Conservation (phyloP, 2,113 vertebrate genomes). For the Bagarius yarrelli region DNA sequence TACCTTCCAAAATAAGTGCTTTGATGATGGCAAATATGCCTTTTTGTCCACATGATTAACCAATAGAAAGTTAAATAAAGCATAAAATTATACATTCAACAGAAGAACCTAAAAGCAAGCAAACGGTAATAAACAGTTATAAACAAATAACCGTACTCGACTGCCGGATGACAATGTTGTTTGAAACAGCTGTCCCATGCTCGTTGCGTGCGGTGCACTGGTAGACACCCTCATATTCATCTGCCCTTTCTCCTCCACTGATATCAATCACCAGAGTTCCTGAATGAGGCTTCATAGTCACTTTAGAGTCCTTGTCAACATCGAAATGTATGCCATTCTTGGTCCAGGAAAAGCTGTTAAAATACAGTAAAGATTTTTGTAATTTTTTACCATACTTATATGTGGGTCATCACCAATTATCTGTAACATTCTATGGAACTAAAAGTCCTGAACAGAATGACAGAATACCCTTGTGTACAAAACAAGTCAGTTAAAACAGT, state of each 20-base stretch:
- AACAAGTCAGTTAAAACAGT: too few species aligned
- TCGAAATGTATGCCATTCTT: slow-evolving; percentile 93
- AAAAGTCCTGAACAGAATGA: too few species aligned
- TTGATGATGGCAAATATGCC: slow-evolving; percentile 63
- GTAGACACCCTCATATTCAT: slow-evolving; percentile 88
- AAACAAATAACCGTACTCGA: slow-evolving; percentile 79
- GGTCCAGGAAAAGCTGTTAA: slow-evolving; percentile 90
- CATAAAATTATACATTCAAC: slow-evolving; percentile 13
- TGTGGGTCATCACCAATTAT: neutral
- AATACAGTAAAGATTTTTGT: neutral
- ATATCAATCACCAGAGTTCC: slow-evolving; percentile 91
- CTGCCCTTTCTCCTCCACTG: slow-evolving; percentile 80
- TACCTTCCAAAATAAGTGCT: slow-evolving; percentile 64
- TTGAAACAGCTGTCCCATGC: slow-evolving; percentile 89
- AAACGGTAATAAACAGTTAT: too few species aligned
- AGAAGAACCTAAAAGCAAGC: neutral
- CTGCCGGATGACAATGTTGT: slow-evolving; percentile 86
- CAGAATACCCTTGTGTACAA: too few species aligned
- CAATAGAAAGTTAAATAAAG: slow-evolving; percentile 13
- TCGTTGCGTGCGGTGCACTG: slow-evolving; percentile 93
- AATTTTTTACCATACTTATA: neutral
- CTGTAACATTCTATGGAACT: neutral
- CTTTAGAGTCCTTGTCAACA: slow-evolving; percentile 81
- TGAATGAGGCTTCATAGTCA: slow-evolving; percentile 83
- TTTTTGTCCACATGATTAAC: slow-evolving; percentile 55